A percentile compares a stretch with the other conserved stretches of the same genome.
phyloP scores from a whole-genome alignment of 1,140 invertebrate genomes.

The Cydia strobilella region DNA sequence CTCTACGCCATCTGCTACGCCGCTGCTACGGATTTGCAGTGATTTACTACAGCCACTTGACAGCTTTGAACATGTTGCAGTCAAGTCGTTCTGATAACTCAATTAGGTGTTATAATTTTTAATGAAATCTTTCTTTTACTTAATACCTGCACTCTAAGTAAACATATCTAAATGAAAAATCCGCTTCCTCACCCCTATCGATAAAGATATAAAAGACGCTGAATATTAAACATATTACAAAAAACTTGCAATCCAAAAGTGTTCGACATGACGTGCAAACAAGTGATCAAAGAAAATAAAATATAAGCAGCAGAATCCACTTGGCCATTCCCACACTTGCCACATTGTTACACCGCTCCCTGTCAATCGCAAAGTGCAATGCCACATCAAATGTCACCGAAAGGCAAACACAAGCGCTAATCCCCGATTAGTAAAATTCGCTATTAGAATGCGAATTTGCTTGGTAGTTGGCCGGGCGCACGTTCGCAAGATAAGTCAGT shows the following conservation, averaged over 20 bases:
- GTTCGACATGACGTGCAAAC: background rate
- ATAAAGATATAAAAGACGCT: background rate
- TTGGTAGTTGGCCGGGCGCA: slow-evolving; percentile 58
- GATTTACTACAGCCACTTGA: slow-evolving; percentile 17
- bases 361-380: slow-evolving; percentile 30
- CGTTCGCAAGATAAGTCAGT: slow-evolving; percentile 79
- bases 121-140: too few relatives aligned
- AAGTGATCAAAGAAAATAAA: background rate
- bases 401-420: slow-evolving; percentile 41
- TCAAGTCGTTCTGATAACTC: background rate
- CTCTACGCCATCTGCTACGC: slow-evolving; percentile 32
- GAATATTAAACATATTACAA: too few relatives aligned
- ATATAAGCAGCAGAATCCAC: slow-evolving; percentile 6
- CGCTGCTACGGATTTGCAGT: background rate
- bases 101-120: background rate
- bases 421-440: slow-evolving; percentile 63
- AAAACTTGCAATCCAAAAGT: too few relatives aligned
- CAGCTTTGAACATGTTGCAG: slow-evolving; percentile 13
- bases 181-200: background rate
- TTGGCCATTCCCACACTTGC: background rate
- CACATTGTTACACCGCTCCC: slow-evolving; percentile 14
- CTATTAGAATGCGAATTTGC: slow-evolving; percentile 78
- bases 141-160: too few relatives aligned
- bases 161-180: background rate
- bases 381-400: slow-evolving; percentile 20